Evolutionary conservation across 1,140 invertebrate species (phyloP), one percentile per base, ranked within the genome.

Genomic region (Papilio aristodemus): DNA sequence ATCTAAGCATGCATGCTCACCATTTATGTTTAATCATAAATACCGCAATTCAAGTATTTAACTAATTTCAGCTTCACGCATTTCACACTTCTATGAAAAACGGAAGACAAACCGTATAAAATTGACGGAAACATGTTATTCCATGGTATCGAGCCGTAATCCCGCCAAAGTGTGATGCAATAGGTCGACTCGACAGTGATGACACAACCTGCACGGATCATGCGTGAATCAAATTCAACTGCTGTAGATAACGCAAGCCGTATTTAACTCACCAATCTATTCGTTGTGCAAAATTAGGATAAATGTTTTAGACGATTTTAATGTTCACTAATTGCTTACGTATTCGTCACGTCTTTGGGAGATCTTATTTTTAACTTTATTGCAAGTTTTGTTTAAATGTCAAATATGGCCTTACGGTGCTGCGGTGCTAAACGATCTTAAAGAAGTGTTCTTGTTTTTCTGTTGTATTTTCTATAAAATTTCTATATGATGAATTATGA

Each of bases 241-340:
- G 19, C 46, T 54, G 19, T 54, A 54, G 11, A 22, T 54, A 54
- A 54, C 22, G 10, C 46, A 22, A 54, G 4, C 10, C 19, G 10
- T 4, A 25, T 54, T 54, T 54, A 54, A 54, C 46, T 22, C 7
- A 39, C 13, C 19, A 54, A 54, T 54, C 46, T 54, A 54, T 54
- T 22, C 46, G 46, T 54, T 54, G 22, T 54, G 46, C 46, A 10
- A 22, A 54, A 54, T 54, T 9, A 54, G 22, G 11, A 22, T 22
- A 17, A 54, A 22, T 22, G 2, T 54, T 54, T 54, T 54, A 54
- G 9, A 50, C 0, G 19, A 17, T 22, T 50, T 50, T 50, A 50
- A 50, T 50, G 19, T 50, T 25, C 46, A 13, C 1, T 50, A 50
- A 50, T 50, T 50, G 46, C 46, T 1, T 9, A 50, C 8, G 7